These are phyloP conservation scores for Nyctereutes procyonoides DNA, from an alignment of 2,113 vertebrate genomes.

Conservation along the genomic window DNA sequence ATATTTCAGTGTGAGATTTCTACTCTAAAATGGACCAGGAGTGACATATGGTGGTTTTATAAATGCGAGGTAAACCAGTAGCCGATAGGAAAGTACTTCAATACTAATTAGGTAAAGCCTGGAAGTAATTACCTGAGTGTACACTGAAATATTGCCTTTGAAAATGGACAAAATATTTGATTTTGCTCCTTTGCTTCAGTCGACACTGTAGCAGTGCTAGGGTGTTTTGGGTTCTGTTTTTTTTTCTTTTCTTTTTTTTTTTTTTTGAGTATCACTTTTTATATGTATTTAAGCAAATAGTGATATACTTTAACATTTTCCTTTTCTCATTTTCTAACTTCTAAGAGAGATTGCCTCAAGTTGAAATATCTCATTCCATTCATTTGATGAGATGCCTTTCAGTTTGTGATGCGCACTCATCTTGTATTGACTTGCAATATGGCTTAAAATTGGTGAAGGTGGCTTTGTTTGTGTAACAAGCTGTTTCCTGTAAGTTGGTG, in stretches of 20 bases:
- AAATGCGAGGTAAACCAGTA: constrained; percentile 34
- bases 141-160: neutral
- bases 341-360: neutral
- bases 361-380: neutral
- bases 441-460: neutral
- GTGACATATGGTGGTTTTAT: constrained; percentile 61
- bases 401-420: neutral
- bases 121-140: neutral
- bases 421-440: neutral
- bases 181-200: neutral
- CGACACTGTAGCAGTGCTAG: neutral
- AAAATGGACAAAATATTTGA: constrained; percentile 51
- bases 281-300: neutral
- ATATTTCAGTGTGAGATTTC: neutral
- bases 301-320: neutral
- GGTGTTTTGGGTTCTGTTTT: neutral
- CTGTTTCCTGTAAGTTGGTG: neutral
- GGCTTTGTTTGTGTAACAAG: neutral
- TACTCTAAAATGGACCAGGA: constrained; percentile 36
- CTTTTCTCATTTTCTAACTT: constrained; percentile 12
- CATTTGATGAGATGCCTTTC: neutral
- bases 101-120: constrained; percentile 31
- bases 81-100: constrained; percentile 30
- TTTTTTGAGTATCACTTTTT: neutral
- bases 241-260: neutral